These are phyloP conservation scores for Aelia acuminata DNA, from an alignment of 2,888 invertebrate species.

Conservation along the genomic window DNA sequence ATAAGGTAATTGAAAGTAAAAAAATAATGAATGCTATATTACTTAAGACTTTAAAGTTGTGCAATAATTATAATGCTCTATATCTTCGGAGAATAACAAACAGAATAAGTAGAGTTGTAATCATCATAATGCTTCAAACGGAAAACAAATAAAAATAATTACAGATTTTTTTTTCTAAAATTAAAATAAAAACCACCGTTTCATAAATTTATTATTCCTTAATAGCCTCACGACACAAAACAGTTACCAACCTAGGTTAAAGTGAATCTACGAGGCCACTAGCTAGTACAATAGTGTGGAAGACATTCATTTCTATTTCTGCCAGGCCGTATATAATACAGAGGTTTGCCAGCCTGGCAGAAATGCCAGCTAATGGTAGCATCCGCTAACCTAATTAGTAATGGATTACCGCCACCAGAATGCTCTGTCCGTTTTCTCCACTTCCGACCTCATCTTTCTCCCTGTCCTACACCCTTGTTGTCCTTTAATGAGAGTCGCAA, in stretches of 20 bases:
- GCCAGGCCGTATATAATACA: slow-evolving; percentile 12
- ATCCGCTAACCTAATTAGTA: slow-evolving; percentile 38
- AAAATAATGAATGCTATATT: too few species aligned
- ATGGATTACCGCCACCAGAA: slow-evolving; percentile 37
- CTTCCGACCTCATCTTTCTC: slow-evolving; percentile 34
- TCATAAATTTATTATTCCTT: not conserved
- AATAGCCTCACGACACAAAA: not conserved
- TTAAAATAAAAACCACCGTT: too few species aligned
- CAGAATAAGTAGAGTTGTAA: too few species aligned
- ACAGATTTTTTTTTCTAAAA: too few species aligned
- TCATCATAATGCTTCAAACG: too few species aligned
- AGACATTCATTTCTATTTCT: slow-evolving; percentile 28
- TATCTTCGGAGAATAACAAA: too few species aligned
- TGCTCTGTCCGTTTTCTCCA: slow-evolving; percentile 11
- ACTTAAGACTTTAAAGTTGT: too few species aligned
- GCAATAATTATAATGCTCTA: too few species aligned
- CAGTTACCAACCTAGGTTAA: not conserved
- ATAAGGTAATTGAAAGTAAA: too few species aligned
- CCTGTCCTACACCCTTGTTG: not conserved
- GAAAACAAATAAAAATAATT: too few species aligned
- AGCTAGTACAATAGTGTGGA: not conserved
- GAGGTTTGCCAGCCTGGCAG: slow-evolving; percentile 21
- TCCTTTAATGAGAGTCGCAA: slow-evolving; percentile 39
- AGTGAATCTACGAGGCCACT: not conserved
- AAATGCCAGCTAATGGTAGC: slow-evolving; percentile 1